Evolutionary conservation across 2,888 invertebrate species (phyloP), one percentile per base, ranked within the genome.

Genomic region (Standfussiana lucernea): DNA sequence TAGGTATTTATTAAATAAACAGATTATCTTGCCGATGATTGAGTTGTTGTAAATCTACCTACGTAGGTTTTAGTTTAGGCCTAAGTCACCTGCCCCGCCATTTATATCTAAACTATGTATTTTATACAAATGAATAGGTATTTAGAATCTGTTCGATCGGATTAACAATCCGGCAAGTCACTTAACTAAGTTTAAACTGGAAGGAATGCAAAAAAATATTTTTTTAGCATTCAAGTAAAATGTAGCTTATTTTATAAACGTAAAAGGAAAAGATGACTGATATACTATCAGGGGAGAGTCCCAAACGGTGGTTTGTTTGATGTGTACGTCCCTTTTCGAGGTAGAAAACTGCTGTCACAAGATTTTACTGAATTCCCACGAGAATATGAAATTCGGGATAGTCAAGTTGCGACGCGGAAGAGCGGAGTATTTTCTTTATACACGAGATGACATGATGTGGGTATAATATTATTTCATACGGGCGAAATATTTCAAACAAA

Each of bases 301-400:
- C 83, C 83, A 84, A 84, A 86, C 79, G 79, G 74, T 74, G 69
- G 79, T 77, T 78, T 75, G 84, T 86, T 84, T 83, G 83, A 84
- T 79, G 74, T 78, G 75, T 50, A 80, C 83, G 86, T 82, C 83
- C 83, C 86, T 86, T 78, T 75, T 83, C 86, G 83, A 83, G 83
- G 79, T 70, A 86, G 69, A 66, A 71, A 76, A 86, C 74, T 72
- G 74, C 83, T 82, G 83, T 82, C 75, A 72, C 83, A 74, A 83
- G 83, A 86, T 83, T 86, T 84, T 83, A 72, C 56, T 75, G 45
- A 72, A 83, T 78, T 86, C 83, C 83, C 83, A 75, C 65, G 86
- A 78, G 83, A 78, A 70, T 82, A 78, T 77, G 70, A 82, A 77
- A 82, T 68, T 82, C 61, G 73, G 73, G 56, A 85, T 74, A 83